phyloP scores from a whole-genome alignment of 2,797 vertebrate species.

The Leontopithecus rosalia region DNA sequence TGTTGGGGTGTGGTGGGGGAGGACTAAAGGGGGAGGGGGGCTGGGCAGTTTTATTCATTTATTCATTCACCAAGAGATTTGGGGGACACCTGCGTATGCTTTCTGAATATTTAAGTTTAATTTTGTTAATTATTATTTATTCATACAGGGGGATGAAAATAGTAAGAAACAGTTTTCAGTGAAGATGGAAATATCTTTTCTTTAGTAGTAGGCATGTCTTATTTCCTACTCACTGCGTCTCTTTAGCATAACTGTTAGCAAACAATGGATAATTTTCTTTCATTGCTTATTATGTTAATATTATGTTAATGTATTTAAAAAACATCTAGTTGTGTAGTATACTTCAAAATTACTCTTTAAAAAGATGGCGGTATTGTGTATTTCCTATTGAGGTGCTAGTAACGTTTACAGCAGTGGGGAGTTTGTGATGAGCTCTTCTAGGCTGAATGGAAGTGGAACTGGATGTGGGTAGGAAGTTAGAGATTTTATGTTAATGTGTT shows the following conservation, averaged over 20 bases:
- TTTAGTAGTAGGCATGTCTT: constrained; percentile 88
- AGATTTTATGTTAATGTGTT: constrained; percentile 55
- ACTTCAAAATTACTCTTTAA: constrained; percentile 86
- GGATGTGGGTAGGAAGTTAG: constrained; percentile 75
- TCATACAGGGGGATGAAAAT: constrained; percentile 81
- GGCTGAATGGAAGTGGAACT: constrained; percentile 43
- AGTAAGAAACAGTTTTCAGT: constrained; percentile 84
- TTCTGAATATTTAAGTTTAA: constrained; percentile 83
- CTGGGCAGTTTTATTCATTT: constrained; percentile 68
- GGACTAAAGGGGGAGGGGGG: neutral
- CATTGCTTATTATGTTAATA: constrained; percentile 90
- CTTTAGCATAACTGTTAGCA: constrained; percentile 90
- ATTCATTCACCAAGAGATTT: constrained; percentile 69
- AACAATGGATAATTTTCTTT: constrained; percentile 90
- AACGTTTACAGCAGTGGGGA: constrained; percentile 54
- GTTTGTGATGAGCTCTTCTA: constrained; percentile 71
- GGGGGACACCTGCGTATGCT: constrained; percentile 79
- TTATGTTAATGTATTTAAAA: constrained; percentile 91
- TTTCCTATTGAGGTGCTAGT: constrained; percentile 75
- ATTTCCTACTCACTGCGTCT: constrained; percentile 86
- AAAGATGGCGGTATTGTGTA: constrained; percentile 73
- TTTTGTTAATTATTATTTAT: constrained; percentile 88
- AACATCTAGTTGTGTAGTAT: constrained; percentile 88
- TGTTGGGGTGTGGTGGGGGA: neutral
- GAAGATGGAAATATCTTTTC: constrained; percentile 85